A percentile compares a stretch with the other conserved stretches of the same genome.
phyloP scores from a whole-genome alignment of 53 echinoderm and acorn worm genomes.

The Pentamera pediparva region DNA sequence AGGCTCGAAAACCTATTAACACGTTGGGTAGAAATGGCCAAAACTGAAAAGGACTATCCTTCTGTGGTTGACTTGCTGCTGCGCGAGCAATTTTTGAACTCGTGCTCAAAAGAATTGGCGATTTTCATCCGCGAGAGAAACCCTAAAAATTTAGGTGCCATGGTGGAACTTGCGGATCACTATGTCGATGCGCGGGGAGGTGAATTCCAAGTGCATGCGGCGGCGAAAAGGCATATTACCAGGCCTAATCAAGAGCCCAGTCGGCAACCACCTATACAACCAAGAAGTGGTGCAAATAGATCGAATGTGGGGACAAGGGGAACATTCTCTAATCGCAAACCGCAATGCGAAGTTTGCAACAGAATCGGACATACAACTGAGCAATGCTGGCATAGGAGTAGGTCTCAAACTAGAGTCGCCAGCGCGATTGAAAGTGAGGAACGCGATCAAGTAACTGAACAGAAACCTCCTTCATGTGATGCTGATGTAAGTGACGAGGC shows the following conservation, averaged over 20 bases:
- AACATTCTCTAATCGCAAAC: not conserved
- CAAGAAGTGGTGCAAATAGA: too few species aligned
- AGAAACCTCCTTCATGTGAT: too few species aligned
- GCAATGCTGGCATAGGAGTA: not conserved
- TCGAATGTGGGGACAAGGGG: too few species aligned
- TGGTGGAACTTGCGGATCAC: slow-evolving; percentile 9
- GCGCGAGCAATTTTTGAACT: slow-evolving; percentile 29
- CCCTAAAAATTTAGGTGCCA: not conserved
- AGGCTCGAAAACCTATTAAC: slow-evolving; percentile 18
- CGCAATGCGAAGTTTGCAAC: not conserved
- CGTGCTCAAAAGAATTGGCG: too few species aligned
- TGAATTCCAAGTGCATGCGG: not conserved
- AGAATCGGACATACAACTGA: not conserved
- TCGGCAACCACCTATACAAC: too few species aligned
- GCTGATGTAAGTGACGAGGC: too few species aligned
- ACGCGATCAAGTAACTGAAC: too few species aligned
- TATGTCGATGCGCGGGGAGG: slow-evolving; percentile 32
- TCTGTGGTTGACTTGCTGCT: slow-evolving; percentile 7
- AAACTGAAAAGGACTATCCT: not conserved
- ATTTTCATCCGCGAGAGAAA: slow-evolving; percentile 14
- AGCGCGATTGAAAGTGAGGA: too few species aligned
- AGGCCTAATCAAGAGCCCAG: too few species aligned
- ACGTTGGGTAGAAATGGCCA: too few species aligned
- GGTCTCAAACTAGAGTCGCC: not conserved
- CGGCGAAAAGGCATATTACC: too few species aligned